Base-by-base conservation (phyloP, 2,113 vertebrate species). In the Crotalus horridus region DNA sequence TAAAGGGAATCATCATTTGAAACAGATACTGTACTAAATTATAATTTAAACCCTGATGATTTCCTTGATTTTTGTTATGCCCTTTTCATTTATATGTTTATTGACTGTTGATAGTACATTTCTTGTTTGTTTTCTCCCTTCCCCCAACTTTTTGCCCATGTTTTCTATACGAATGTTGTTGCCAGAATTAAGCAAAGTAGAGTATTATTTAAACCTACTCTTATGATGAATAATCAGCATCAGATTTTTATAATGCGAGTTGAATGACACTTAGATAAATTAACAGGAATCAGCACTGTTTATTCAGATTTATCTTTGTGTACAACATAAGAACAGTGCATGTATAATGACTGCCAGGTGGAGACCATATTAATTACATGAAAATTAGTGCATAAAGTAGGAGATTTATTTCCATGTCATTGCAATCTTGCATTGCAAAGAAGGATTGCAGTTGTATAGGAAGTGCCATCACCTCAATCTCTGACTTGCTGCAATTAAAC, bases 231-330 rank as follows among this genome's bases (percentile, higher is more conserved):
- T 58, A 94, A 94, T 56, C 91, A 33, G 17, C 46, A 91, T 24
- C 51, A 87, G 93, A 4, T 21, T 54, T 74, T 93, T 93, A 91
- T 92, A 95, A 91, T 26, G 33, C 0, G 94, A 91, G 86, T 69
- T 86, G 91, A 53, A 33, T 90, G 90, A 94, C 95, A 94, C 81
- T 15, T 56, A 90, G 43, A 29, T 86, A 93, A 90, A 93, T 91
- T 94, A 92, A 91, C 33, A 58, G 17, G 81, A 87, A 74, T 53
- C 0, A 53, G 48, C 17, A 93, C 0, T 8, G 89, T 95, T 95
- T 86, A 92, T 95, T 53, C 1, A 95, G 58, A 58, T 0, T 59
- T 87, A 90, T 92, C 11, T 94, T 23, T 69, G 4, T 3, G 3
- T 5, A 0, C 93, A 69, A 55, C 53, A 92, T 87, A 87, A 88